phyloP scores from a whole-genome alignment of 2,113 vertebrate genomes.

The Conger conger region DNA sequence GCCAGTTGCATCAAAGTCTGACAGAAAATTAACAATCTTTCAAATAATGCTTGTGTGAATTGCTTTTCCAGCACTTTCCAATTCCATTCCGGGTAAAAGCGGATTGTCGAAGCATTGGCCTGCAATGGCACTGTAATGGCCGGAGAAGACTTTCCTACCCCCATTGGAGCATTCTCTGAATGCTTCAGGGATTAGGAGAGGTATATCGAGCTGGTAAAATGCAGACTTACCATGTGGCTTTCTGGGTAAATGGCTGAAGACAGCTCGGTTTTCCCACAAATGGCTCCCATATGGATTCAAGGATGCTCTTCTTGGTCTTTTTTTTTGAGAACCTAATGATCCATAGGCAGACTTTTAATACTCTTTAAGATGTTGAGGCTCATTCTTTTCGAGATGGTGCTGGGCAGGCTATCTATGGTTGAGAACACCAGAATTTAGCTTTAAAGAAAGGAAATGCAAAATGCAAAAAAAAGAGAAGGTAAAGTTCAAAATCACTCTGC shows the following conservation, averaged over 20 bases:
- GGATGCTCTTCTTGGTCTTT: neutral
- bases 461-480: neutral
- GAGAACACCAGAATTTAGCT: neutral
- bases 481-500: neutral
- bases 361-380: neutral
- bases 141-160: neutral
- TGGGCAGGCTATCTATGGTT: neutral
- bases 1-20: neutral
- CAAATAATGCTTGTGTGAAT: neutral
- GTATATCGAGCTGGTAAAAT: neutral
- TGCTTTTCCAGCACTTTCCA: neutral
- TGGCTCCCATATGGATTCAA: neutral
- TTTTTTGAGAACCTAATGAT: neutral
- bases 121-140: neutral
- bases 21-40: neutral
- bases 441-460: neutral
- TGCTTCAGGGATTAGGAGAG: neutral
- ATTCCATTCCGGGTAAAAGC: neutral
- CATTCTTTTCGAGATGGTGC: neutral
- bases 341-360: neutral
- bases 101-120: neutral
- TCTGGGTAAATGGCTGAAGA: neutral
- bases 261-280: neutral
- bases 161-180: neutral
- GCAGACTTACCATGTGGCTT: neutral